phyloP scores from a whole-genome alignment of 2,888 invertebrate species.

The Morpho deidamia region DNA sequence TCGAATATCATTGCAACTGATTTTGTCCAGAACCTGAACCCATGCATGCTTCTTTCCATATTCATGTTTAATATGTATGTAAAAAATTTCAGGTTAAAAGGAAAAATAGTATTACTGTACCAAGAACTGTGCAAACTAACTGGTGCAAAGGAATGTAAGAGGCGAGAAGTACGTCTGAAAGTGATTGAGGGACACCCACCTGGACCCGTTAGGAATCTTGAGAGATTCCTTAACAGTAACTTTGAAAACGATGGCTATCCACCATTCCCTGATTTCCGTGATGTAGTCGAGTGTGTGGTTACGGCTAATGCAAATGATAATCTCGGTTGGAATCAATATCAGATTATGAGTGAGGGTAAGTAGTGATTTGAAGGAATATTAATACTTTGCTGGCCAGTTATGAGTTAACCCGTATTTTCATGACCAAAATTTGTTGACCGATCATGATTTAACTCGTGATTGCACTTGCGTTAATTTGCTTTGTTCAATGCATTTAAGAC shows the following conservation, averaged over 20 bases:
- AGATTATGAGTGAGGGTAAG: constrained; percentile 48
- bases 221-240: constrained; percentile 44
- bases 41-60: too few species aligned
- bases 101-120: constrained; percentile 39
- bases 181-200: constrained; percentile 39
- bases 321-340: constrained; percentile 36
- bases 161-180: constrained; percentile 37
- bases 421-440: too few species aligned
- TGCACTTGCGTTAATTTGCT: too few species aligned
- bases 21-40: too few species aligned
- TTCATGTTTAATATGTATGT: neutral
- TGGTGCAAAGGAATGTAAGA: constrained; percentile 35
- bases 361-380: too few species aligned
- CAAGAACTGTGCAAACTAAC: constrained; percentile 42
- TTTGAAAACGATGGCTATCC: constrained; percentile 42
- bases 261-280: constrained; percentile 69
- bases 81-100: constrained; percentile 41
- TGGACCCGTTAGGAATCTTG: constrained; percentile 48
- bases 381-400: too few species aligned
- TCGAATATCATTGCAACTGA: too few species aligned
- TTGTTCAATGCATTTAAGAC: too few species aligned
- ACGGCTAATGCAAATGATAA: constrained; percentile 36
- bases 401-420: too few species aligned
- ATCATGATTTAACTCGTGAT: too few species aligned
- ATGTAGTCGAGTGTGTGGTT: constrained; percentile 52